These are phyloP conservation scores for Sylvilagus floridanus DNA, from an alignment of 2,797 vertebrate species.

Conservation along the genomic window DNA sequence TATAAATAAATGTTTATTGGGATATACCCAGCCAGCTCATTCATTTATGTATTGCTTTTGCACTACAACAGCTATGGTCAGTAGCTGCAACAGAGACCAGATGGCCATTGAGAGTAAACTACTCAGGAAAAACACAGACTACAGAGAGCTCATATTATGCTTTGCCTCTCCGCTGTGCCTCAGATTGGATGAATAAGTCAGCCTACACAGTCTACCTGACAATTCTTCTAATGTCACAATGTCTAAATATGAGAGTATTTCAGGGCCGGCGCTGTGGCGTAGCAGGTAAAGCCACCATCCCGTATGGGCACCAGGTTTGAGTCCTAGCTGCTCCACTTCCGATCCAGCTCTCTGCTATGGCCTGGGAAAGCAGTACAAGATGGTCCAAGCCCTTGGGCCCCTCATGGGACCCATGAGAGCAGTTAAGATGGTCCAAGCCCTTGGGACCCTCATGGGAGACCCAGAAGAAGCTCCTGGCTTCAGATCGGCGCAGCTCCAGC, in stretches of 20 bases:
- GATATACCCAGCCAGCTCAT: slow-evolving; percentile 9
- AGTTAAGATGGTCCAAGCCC: too few relatives aligned
- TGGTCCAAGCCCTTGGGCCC: too few relatives aligned
- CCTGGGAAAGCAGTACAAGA: too few relatives aligned
- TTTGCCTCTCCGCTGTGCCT: background rate
- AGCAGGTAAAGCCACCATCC: too few relatives aligned
- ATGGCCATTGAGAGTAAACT: background rate
- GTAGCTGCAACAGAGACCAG: slow-evolving; percentile 22
- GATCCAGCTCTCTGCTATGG: too few relatives aligned
- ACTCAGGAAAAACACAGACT: background rate
- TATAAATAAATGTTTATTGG: slow-evolving; percentile 43
- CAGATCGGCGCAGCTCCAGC: too few relatives aligned
- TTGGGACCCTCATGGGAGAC: too few relatives aligned
- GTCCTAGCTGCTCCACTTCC: too few relatives aligned
- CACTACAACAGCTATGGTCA: slow-evolving; percentile 31
- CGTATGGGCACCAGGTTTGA: too few relatives aligned
- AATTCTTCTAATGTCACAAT: background rate
- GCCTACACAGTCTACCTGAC: background rate
- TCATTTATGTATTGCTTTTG: slow-evolving; percentile 51
- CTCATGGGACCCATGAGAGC: too few relatives aligned
- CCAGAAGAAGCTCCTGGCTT: too few relatives aligned
- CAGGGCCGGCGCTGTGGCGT: too few relatives aligned
- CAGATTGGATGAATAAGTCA: background rate
- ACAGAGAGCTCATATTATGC: background rate
- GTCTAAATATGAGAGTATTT: background rate